phyloP scores from a whole-genome alignment of 2,888 invertebrate species.

The Chrysotoxum bicinctum region DNA sequence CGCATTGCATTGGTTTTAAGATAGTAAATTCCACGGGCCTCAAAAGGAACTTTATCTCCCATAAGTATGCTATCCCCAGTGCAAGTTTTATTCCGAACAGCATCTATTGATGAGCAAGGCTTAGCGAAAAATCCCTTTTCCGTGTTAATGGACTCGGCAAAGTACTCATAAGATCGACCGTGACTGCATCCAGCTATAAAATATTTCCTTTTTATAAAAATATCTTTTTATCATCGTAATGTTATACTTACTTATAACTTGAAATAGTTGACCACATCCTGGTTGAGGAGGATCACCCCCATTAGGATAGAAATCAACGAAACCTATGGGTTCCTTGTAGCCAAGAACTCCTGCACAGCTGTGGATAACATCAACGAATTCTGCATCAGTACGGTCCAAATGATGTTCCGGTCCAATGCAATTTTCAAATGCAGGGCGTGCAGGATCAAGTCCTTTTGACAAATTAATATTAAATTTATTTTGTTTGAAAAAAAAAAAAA shows the following conservation, averaged over 20 bases:
- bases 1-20: constrained; percentile 84
- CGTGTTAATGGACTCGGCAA: constrained; percentile 85
- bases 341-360: constrained; percentile 87
- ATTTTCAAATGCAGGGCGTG: constrained; percentile 81
- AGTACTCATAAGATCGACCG: constrained; percentile 85
- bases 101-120: constrained; percentile 83
- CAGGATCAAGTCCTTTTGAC: constrained; percentile 87
- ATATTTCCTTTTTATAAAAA: neutral
- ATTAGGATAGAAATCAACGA: constrained; percentile 90
- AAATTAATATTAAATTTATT: constrained; percentile 4
- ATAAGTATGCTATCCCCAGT: constrained; percentile 81
- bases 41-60: constrained; percentile 83
- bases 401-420: constrained; percentile 81
- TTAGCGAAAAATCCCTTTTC: constrained; percentile 83
- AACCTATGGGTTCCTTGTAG: constrained; percentile 83
- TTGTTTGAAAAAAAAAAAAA: neutral
- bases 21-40: constrained; percentile 84
- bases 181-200: constrained; percentile 86
- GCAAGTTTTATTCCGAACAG: constrained; percentile 77
- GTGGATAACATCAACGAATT: constrained; percentile 89
- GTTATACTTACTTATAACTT: constrained; percentile 78
- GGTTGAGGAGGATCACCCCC: constrained; percentile 87
- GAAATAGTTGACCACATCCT: constrained; percentile 84
- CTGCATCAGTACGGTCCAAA: constrained; percentile 86
- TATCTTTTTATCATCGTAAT: neutral